These are phyloP conservation scores for Timema podura DNA, from an alignment of 2,888 invertebrate genomes.

Conservation along the genomic window DNA sequence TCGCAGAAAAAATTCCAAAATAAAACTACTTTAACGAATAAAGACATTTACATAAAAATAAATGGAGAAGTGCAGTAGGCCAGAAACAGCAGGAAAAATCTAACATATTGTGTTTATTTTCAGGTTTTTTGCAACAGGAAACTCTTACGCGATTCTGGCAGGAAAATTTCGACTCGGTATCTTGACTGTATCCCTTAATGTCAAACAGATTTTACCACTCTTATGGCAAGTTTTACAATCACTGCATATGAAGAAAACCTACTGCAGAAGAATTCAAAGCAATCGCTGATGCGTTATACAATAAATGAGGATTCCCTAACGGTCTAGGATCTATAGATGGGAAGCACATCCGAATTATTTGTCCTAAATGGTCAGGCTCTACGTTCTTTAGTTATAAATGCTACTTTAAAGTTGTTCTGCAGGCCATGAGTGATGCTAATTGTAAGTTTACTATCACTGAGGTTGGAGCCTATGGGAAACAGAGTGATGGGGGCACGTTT, in stretches of 20 bases:
- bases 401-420: no score
- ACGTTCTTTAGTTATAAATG: background rate
- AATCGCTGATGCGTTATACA: background rate
- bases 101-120: no score
- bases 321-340: background rate
- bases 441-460: no score
- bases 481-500: no score
- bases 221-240: background rate
- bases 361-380: conserved; percentile 1
- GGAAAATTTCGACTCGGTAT: background rate
- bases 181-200: background rate
- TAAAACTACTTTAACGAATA: no score
- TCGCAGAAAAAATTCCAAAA: no score
- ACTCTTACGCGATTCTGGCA: background rate
- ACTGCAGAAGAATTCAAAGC: background rate
- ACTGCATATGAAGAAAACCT: background rate
- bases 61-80: no score
- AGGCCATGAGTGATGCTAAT: no score
- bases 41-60: no score
- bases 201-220: background rate
- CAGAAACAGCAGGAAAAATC: no score
- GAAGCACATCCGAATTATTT: background rate
- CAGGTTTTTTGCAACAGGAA: background rate
- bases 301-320: background rate
- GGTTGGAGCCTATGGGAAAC: no score